A percentile compares a stretch with the other conserved stretches of the same genome.
phyloP scores from a whole-genome alignment of 2,797 vertebrate species.

The Gallinago nigripennis region DNA sequence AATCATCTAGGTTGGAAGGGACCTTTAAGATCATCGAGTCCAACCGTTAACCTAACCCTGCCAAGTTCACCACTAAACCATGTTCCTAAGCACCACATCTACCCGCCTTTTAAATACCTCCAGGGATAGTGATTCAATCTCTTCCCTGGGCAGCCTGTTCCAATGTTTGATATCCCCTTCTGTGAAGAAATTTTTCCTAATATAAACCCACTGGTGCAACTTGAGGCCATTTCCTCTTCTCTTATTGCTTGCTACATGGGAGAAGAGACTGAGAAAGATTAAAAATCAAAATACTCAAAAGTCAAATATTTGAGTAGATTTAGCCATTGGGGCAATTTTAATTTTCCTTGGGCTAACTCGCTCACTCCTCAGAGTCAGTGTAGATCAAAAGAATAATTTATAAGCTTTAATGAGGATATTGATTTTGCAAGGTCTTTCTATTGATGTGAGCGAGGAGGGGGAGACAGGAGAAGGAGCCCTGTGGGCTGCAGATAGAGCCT shows the following conservation, averaged over 20 bases:
- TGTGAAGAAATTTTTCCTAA: background rate
- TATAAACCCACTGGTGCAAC: background rate
- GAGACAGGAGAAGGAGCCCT: rapidly evolving
- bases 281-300: background rate
- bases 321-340: background rate
- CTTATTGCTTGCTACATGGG: background rate
- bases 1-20: background rate
- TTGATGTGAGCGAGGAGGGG: background rate
- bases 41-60: background rate
- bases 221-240: background rate
- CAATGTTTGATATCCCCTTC: background rate
- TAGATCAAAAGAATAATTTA: slow-evolving; percentile 34
- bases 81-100: background rate
- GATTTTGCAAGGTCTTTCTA: background rate
- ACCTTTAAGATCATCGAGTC: background rate
- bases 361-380: background rate
- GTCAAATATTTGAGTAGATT: background rate
- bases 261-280: background rate
- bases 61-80: background rate
- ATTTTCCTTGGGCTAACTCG: background rate
- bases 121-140: background rate
- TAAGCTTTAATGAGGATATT: slow-evolving; percentile 28
- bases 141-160: background rate
- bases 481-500: background rate
- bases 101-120: background rate